Evolutionary conservation across 2,888 invertebrate genomes (phyloP).

Genomic region (Tanaodytes sp.): DNA sequence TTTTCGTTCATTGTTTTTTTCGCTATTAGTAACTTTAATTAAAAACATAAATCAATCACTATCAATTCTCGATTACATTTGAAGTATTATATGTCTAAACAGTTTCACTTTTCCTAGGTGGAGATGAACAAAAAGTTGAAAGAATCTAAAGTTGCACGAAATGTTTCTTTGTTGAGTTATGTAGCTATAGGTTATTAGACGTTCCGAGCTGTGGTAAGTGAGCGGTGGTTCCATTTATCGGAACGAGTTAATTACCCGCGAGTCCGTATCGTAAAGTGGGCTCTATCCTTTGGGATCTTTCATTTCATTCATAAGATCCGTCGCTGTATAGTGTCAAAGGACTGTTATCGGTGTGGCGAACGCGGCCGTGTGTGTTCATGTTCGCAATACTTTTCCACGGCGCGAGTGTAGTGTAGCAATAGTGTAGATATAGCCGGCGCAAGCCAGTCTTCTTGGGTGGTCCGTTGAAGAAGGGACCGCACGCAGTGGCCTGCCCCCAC

Average conservation of each 20-base stretch:
- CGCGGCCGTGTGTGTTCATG: constrained; percentile 13
- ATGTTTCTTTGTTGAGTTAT: too few species aligned
- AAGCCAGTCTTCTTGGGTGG: constrained; percentile 72
- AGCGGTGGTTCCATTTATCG: constrained; percentile 34
- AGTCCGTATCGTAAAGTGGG: constrained; percentile 35
- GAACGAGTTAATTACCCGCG: constrained; percentile 45
- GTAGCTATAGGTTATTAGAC: too few species aligned
- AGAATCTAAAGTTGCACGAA: too few species aligned
- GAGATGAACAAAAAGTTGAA: too few species aligned
- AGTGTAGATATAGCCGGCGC: constrained; percentile 58
- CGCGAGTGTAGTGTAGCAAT: constrained; percentile 41
- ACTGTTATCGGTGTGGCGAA: constrained; percentile 40
- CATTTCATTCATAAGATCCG: constrained; percentile 57
- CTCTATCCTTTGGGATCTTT: constrained; percentile 51
- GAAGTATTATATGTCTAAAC: too few species aligned
- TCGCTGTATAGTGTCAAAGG: constrained; percentile 52
- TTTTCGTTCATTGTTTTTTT: too few species aligned
- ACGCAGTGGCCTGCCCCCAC: constrained; percentile 71
- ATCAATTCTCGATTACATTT: too few species aligned
- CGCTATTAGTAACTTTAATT: too few species aligned
- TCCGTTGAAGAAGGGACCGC: constrained; percentile 72
- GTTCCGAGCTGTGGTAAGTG: constrained; percentile 10
- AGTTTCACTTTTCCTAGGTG: too few species aligned
- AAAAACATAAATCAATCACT: too few species aligned
- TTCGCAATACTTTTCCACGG: constrained; percentile 35